Percentiles rank a stretch among this genome's conserved stretches.
Conservation (phyloP, 2,888 invertebrate species). For the Zele albiditarsus region DNA sequence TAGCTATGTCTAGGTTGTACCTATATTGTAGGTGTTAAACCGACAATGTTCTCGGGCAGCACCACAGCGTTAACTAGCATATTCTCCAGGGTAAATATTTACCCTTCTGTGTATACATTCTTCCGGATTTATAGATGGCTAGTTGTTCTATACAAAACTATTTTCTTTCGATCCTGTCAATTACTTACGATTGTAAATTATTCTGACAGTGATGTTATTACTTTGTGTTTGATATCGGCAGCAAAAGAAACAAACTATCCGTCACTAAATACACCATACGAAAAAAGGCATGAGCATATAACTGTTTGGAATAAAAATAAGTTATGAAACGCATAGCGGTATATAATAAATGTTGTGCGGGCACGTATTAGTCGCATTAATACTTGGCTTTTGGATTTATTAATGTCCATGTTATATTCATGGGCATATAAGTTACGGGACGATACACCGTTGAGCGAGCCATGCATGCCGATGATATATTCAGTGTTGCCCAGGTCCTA, state of each 20-base stretch:
- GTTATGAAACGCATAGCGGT: not conserved
- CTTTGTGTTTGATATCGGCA: not conserved
- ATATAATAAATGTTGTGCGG: slow-evolving; percentile 64
- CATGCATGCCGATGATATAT: slow-evolving; percentile 64
- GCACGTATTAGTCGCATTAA: slow-evolving; percentile 71
- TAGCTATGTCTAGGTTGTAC: slow-evolving; percentile 51
- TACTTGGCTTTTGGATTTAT: slow-evolving; percentile 68
- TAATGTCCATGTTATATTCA: slow-evolving; percentile 71
- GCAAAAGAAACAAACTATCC: not conserved
- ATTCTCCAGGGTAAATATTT: slow-evolving; percentile 16
- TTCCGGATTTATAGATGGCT: not conserved
- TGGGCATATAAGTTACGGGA: slow-evolving; percentile 57
- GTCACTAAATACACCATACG: not conserved
- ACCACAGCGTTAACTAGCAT: slow-evolving; percentile 28
- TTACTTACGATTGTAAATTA: slow-evolving; percentile 65
- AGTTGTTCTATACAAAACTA: slow-evolving; percentile 17
- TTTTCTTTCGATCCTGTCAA: slow-evolving; percentile 55
- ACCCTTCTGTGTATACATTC: not conserved
- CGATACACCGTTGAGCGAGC: slow-evolving; percentile 48
- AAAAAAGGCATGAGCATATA: not conserved
- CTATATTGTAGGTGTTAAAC: slow-evolving; percentile 60
- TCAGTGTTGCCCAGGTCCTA: slow-evolving; percentile 63
- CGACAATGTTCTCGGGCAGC: slow-evolving; percentile 48
- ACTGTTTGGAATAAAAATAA: not conserved
- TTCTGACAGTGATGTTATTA: slow-evolving; percentile 67